Evolutionary conservation across 2,113 vertebrate genomes (phyloP).

Genomic region (Geococcyx californianus): DNA sequence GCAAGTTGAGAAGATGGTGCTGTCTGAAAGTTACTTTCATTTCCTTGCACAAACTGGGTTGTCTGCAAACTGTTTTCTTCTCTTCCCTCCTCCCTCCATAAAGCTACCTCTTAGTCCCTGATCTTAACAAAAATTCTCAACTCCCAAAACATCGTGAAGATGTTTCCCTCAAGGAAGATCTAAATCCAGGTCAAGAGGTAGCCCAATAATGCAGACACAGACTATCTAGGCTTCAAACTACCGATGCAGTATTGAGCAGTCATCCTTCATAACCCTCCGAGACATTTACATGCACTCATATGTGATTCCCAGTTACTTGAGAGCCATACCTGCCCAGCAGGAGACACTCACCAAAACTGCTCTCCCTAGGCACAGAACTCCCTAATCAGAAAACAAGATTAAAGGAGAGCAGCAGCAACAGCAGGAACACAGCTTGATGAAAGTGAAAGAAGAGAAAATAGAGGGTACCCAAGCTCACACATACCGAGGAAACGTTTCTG

Average conservation of each 20-base stretch:
- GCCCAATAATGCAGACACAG: not conserved
- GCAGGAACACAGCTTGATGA: constrained; percentile 26
- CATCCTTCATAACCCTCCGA: not conserved
- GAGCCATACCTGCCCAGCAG: not conserved
- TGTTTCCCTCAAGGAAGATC: not conserved
- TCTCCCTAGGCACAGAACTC: not conserved
- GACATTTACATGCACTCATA: not conserved
- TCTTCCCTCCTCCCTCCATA: too few relatives aligned
- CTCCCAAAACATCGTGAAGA: not conserved
- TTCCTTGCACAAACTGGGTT: not conserved
- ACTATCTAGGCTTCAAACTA: not conserved
- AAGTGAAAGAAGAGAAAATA: constrained; percentile 55
- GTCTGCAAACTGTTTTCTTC: not conserved
- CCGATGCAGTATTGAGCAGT: not conserved
- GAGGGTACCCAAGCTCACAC: not conserved
- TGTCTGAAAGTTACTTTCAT: not conserved
- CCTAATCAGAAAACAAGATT: constrained; percentile 48
- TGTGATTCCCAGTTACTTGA: not conserved
- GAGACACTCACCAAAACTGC: not conserved
- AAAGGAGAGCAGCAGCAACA: not conserved
- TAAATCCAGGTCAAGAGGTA: not conserved
- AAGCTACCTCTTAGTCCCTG: not conserved
- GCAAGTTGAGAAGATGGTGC: not conserved
- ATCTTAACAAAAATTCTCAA: not conserved
- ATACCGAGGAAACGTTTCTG: not conserved